Conservation (phyloP, 1,140 invertebrate species). For the Drosophila repletoides region DNA sequence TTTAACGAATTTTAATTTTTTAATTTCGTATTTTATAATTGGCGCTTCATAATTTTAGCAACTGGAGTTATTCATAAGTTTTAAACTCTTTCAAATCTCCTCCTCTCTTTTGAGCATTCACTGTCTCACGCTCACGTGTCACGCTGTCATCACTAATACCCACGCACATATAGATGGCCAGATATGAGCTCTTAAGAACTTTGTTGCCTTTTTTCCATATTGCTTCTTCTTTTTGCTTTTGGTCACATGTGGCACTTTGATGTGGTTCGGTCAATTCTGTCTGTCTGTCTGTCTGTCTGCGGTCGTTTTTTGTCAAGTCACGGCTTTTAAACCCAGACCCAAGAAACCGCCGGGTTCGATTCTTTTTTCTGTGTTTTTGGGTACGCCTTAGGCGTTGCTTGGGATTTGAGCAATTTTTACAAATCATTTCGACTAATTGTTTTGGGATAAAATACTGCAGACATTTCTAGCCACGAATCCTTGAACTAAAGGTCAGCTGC, state of each 20-base stretch:
- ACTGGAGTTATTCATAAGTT: too few species aligned
- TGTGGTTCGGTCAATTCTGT: constrained; percentile 31
- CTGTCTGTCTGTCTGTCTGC: constrained; percentile 6
- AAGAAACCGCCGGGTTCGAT: background rate
- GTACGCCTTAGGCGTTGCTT: constrained; percentile 8
- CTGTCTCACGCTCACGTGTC: too few species aligned
- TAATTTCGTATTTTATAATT: too few species aligned
- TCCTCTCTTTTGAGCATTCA: too few species aligned
- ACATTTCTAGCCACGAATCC: constrained; percentile 16
- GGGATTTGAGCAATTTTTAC: constrained; percentile 33
- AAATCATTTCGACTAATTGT: constrained; percentile 65
- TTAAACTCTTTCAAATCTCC: too few species aligned
- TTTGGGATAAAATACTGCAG: constrained; percentile 27
- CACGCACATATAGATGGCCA: background rate
- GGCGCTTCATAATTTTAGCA: too few species aligned
- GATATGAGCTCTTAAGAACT: constrained; percentile 36
- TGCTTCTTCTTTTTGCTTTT: constrained; percentile 17
- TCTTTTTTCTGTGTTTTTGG: background rate
- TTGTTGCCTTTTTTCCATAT: constrained; percentile 22
- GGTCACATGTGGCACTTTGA: constrained; percentile 40
- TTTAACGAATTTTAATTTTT: too few species aligned
- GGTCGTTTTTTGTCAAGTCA: constrained; percentile 52
- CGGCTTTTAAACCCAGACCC: constrained; percentile 31
- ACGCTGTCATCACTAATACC: background rate
- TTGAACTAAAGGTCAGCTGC: constrained; percentile 29